phyloP scores from a whole-genome alignment of 2,888 invertebrate species.

The Papilio demoleus region DNA sequence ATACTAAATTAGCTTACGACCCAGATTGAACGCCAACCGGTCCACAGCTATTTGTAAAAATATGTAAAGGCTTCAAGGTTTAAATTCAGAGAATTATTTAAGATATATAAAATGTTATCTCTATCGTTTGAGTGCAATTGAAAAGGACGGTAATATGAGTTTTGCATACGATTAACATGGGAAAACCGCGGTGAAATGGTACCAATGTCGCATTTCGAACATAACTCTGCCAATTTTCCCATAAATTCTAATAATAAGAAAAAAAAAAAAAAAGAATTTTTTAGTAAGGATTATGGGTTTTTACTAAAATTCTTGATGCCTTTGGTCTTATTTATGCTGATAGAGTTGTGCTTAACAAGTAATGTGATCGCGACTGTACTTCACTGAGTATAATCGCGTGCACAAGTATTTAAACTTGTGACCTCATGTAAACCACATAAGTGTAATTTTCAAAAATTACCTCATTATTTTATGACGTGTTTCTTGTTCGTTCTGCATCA shows the following conservation, averaged over 20 bases:
- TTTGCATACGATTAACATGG: not conserved
- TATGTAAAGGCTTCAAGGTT: not conserved
- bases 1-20: not conserved
- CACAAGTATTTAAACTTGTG: not conserved
- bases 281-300: not conserved
- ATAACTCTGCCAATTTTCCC: not conserved
- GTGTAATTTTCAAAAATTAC: not conserved
- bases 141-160: not conserved
- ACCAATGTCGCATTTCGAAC: not conserved
- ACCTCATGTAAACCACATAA: not conserved
- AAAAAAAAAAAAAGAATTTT: no score
- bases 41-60: not conserved
- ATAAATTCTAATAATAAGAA: slow-evolving; percentile 3
- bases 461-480: not conserved
- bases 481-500: not conserved
- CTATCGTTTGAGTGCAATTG: not conserved
- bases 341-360: not conserved
- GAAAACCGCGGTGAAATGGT: not conserved
- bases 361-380: not conserved
- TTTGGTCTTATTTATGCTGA: not conserved
- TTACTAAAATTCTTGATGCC: not conserved
- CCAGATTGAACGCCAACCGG: not conserved
- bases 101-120: no score
- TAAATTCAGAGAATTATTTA: not conserved
- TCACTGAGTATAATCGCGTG: not conserved